phyloP scores from a whole-genome alignment of 2,113 vertebrate species.

The Echinops telfairi region DNA sequence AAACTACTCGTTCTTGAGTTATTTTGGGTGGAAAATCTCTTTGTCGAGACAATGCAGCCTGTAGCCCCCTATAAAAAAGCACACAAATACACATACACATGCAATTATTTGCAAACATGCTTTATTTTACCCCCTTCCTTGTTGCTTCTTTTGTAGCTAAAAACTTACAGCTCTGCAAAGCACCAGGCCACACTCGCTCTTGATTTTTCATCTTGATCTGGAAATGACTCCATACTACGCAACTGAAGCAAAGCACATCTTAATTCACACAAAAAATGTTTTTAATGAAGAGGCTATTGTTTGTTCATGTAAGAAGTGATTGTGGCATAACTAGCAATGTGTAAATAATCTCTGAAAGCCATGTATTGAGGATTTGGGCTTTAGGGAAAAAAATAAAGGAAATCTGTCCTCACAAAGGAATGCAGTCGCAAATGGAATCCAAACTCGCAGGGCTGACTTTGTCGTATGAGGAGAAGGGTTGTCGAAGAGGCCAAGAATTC shows the following conservation, averaged over 20 bases:
- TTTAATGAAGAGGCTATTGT: slow-evolving; percentile 75
- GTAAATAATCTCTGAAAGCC: slow-evolving; percentile 70
- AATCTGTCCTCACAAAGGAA: background rate
- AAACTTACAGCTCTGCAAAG: slow-evolving; percentile 9
- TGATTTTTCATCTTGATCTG: slow-evolving; percentile 75
- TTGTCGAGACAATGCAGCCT: slow-evolving; percentile 61
- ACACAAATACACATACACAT: no score
- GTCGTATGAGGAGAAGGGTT: background rate
- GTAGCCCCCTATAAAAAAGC: slow-evolving; percentile 58
- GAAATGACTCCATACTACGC: slow-evolving; percentile 69
- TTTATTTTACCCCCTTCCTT: slow-evolving; percentile 53
- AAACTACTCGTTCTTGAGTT: slow-evolving; percentile 16
- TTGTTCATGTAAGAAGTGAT: slow-evolving; percentile 72
- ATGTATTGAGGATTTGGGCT: slow-evolving; percentile 65
- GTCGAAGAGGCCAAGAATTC: background rate
- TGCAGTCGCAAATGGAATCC: background rate
- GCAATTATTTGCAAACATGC: slow-evolving; percentile 50
- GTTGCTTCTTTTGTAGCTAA: slow-evolving; percentile 25
- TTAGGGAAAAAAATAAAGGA: slow-evolving; percentile 41
- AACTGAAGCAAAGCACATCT: slow-evolving; percentile 66
- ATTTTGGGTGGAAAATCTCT: slow-evolving; percentile 47
- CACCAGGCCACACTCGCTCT: slow-evolving; percentile 53
- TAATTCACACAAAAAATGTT: slow-evolving; percentile 67
- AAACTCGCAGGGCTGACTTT: background rate
- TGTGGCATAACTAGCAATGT: slow-evolving; percentile 62